These are phyloP conservation scores for Reticulitermes lucifugus DNA, from an alignment of 2,888 invertebrate species.

Conservation along the genomic window DNA sequence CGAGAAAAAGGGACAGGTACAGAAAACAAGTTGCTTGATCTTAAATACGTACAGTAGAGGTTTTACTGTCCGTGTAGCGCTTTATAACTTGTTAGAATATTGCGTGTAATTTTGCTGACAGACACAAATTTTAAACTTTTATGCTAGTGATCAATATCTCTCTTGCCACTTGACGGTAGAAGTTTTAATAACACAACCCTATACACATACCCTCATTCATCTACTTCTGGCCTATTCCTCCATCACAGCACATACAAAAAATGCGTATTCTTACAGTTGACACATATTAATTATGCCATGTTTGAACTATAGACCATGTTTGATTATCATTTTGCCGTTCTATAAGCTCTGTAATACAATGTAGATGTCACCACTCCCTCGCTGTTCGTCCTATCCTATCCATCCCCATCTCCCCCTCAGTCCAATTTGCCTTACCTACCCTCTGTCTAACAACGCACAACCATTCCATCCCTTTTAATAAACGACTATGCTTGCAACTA, in stretches of 20 bases:
- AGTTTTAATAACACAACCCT: background rate
- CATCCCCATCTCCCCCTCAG: background rate
- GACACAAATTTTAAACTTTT: background rate
- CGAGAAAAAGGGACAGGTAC: no score
- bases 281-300: conserved; percentile 21
- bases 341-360: conserved; percentile 12
- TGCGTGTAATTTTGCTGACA: background rate
- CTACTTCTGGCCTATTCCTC: background rate
- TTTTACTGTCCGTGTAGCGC: no score
- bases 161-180: background rate
- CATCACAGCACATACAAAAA: background rate
- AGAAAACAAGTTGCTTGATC: no score
- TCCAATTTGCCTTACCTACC: conserved; percentile 8
- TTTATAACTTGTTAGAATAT: no score
- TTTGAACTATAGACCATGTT: conserved; percentile 18
- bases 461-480: conserved; percentile 7
- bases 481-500: background rate
- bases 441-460: background rate
- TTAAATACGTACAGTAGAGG: no score
- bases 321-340: conserved; percentile 8
- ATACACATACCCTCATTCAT: background rate
- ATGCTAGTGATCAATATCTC: background rate
- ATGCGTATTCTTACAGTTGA: background rate
- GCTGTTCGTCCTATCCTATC: background rate
- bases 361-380: conserved; percentile 5